Percentiles rank a stretch among this genome's conserved stretches.
phyloP scores from a whole-genome alignment of 2,888 invertebrate genomes.

The Plusia festucae region DNA sequence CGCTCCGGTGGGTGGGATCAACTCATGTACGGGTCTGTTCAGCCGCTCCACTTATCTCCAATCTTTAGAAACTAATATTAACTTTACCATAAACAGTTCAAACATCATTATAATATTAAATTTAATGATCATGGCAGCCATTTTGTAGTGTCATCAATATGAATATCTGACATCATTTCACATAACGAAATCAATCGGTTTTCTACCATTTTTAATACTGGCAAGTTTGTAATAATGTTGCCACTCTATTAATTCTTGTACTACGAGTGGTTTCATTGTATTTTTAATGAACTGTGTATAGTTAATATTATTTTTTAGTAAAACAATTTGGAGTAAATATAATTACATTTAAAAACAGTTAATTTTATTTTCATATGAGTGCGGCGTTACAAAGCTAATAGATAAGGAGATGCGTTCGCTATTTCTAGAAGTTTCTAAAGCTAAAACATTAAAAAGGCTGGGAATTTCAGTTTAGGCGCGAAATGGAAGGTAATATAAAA shows the following conservation, averaged over 20 bases:
- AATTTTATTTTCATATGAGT: constrained; percentile 20
- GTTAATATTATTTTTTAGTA: constrained; percentile 5
- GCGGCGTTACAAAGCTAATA: constrained; percentile 42
- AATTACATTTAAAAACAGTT: not conserved
- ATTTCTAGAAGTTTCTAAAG: constrained; percentile 18
- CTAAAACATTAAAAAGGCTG: not conserved
- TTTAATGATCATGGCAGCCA: not conserved
- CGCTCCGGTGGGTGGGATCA: not conserved
- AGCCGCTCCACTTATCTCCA: not conserved
- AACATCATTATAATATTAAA: too few relatives aligned
- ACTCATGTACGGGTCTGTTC: not conserved
- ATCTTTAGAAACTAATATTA: constrained; percentile 1
- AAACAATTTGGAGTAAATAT: not conserved
- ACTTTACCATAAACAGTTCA: not conserved
- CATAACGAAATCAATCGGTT: not conserved
- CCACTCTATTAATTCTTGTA: constrained; percentile 5
- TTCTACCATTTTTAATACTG: not conserved
- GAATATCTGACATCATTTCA: not conserved
- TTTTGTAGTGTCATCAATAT: not conserved
- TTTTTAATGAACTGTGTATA: not conserved
- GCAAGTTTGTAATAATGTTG: not conserved
- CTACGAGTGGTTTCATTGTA: not conserved
- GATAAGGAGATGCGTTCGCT: constrained; percentile 45
- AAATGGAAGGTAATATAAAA: not conserved
- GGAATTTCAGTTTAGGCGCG: not conserved